phyloP scores from a whole-genome alignment of 2,797 vertebrate genomes.

The Columba guinea region DNA sequence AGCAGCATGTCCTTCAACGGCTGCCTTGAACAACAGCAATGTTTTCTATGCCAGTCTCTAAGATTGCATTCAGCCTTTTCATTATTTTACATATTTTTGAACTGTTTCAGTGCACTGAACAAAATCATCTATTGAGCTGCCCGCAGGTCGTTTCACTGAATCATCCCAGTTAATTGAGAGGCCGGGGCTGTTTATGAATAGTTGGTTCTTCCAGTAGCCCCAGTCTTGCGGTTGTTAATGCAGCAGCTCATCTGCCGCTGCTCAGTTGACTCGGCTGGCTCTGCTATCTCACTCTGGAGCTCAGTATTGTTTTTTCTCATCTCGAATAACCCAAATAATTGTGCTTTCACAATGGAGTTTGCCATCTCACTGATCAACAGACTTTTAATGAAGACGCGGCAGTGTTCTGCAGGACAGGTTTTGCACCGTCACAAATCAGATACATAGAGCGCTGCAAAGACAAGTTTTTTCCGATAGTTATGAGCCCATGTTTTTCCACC shows the following conservation, averaged over 20 bases:
- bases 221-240: not conserved
- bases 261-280: not conserved
- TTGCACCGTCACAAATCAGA: not conserved
- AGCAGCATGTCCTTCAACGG: not conserved
- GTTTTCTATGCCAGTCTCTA: not conserved
- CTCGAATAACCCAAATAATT: not conserved
- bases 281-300: not conserved
- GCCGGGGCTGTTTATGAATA: not conserved
- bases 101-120: not conserved
- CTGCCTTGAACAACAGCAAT: not conserved
- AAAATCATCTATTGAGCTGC: not conserved
- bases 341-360: not conserved
- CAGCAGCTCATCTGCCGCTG: not conserved
- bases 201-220: not conserved
- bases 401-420: not conserved
- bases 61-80: not conserved
- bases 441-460: not conserved
- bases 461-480: not conserved
- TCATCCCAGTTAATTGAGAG: not conserved
- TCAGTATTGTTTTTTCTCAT: not conserved
- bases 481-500: not conserved
- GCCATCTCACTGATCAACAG: not conserved
- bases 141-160: not conserved
- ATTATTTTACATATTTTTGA: not conserved
- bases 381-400: not conserved